Evolutionary conservation across 1,140 invertebrate species (phyloP), one percentile per base, ranked within the genome.

Genomic region (Mactra quadrangularis): DNA sequence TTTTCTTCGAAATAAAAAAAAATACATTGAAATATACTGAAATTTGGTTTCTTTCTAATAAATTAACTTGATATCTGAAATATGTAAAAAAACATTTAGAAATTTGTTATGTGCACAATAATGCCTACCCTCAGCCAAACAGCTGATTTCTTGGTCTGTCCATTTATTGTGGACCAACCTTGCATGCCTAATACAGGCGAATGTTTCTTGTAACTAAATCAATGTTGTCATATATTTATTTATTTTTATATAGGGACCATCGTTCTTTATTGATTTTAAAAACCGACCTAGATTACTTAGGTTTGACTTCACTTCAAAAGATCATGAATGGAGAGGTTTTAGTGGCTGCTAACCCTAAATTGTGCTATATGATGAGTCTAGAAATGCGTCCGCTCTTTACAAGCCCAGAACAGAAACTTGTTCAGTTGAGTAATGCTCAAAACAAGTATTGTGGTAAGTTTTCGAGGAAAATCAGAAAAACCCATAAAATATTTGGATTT

Each of bases 321-420:
- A 97, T 99, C 9, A 96, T 96, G 71, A 96, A 97, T 17, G 98
- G 98, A 4, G 95, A 95, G 3, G 96, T 99, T 27, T 95, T 96
- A 11, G 98, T 99, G 78, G 93, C 98, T 84, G 96, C 98, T 91
- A 99, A 99, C 89, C 95, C 95, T 77, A 94, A 97, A 60, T 94
- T 99, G 0, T 99, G 98, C 92, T 99, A 96, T 91, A 97, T 96
- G 0, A 94, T 96, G 45, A 96, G 95, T 35, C 97, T 99, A 52
- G 96, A 97, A 57, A 99, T 97, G 97, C 94, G 93, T 3, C 96
- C 95, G 84, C 95, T 99, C 7, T 95, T 94, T 82, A 95, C 96
- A 87, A 72, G n/a, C 33, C n/a, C 41, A 19, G 47, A 84, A 22
- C 87, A 91, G 68, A 68, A 45, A 15, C 25, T 72, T n/a, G 35